Base-by-base conservation (phyloP, 2,888 invertebrate species). In the Drosophila meridionalis region DNA sequence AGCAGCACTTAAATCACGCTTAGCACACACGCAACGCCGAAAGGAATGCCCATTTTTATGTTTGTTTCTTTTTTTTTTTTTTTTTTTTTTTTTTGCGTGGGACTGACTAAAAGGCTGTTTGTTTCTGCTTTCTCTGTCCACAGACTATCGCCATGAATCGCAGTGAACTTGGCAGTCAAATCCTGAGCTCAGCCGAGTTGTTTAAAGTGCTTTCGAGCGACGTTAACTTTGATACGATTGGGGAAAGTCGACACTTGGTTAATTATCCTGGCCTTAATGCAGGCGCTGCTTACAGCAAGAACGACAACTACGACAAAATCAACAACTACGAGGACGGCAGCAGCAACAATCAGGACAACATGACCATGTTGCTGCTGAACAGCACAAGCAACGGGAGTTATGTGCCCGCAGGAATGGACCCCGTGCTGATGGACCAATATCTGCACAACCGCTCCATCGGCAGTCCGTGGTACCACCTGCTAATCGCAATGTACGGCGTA, bases 361-460 rank as follows among this genome's bases (percentile, higher is more conserved):
- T 61, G 30, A 59, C 65, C 32, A 52, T 73, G 53, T 42, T 56
- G 45, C 55, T 73, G 28, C 5, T 65, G 36, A 66, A 76, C 80
- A 20, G 57, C 56, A 48, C 63, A n/a, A 62, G 8, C 30, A 83
- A 74, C 43, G 70, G 58, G 12, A 74, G 68, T 45, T 68, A 36
- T 14, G 64, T 75, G 6, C 73, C 76, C 2, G 40, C 60, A 1
- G 62, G 64, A 4, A 68, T 88, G 69, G 88, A 90, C 69, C 91
- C 90, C 3, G 81, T 87, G 36, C 59, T 92, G 0, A 78, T 92
- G 56, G 94, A 95, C 67, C 94, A 95, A 78, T 96, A 95, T 91
- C 94, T 95, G 5, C 94, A 94, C 69, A 97, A 97, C 92, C 94
- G 96, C 60, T 95, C 95, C 58, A 95, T 97, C 50, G 96, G 96